Base-by-base conservation (phyloP, 2,888 invertebrate species). In the Vannuccia rotundouncinata region DNA sequence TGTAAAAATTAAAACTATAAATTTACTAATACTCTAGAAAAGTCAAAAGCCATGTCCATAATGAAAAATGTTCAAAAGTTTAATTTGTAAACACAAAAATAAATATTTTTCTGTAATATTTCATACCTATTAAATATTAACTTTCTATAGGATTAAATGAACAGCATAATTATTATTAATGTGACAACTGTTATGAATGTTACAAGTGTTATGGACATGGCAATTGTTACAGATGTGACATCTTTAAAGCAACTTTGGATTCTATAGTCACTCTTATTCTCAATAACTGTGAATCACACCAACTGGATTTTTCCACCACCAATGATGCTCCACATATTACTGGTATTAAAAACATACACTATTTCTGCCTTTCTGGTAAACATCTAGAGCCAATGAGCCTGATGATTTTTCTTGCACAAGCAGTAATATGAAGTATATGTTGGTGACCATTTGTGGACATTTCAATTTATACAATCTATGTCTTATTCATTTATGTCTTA, bases 1-100 rank as follows among this genome's bases (percentile, higher is more conserved):
- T 66, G 22, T 66, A 66, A 66, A 66, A 5, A 66, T 22, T 66
- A 66, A 66, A 66, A 66, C 5, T 27, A 66, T 66, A 22, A 17
- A 66, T 66, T 66, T 66, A 66, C 66, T 66, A 66, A 66, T 66
- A 66, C 66, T 22, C 66, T 66, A 66, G 25, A 66, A 66, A 66
- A 66, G 66, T 66, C 66, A 5, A 66, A 22, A 22, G 66, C 66
- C 66, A 66, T 27, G 25, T 66, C 66, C 66, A 66, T 5, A 66
- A 66, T 27, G 22, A 66, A 66, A 66, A 66, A 66, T 66, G 66
- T n/a, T 66, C 66, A 66, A 66, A 66, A 66, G 66, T 66, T 66
- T 13, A 45, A 45, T 45, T 45, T 13, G 17, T 45, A 66, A 66
- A 66, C 22, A 66, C 66, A 22, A 66, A 45, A 45, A 45, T 45